phyloP scores from a whole-genome alignment of 2,113 vertebrate species.

The Nerophis ophidion region DNA sequence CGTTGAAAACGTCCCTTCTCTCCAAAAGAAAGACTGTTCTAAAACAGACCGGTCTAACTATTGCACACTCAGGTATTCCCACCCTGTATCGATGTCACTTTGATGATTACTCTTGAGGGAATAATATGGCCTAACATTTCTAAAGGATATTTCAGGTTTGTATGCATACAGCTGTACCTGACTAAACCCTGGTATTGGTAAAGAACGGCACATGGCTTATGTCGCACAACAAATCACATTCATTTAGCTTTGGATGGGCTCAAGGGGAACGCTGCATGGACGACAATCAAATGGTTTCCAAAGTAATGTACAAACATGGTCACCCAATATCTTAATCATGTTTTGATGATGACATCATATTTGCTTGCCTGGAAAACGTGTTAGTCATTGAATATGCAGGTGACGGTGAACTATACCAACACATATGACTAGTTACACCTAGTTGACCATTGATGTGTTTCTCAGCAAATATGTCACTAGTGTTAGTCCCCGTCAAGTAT shows the following conservation, averaged over 20 bases:
- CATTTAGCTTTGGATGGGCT: constrained; percentile 17
- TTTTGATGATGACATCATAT: constrained; percentile 24
- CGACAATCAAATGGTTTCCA: constrained; percentile 61
- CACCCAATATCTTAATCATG: constrained; percentile 26
- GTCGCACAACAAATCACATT: constrained; percentile 10
- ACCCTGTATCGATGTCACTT: constrained; percentile 40
- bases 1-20: constrained; percentile 32
- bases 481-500: constrained; percentile 47
- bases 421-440: constrained; percentile 44
- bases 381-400: constrained; percentile 41
- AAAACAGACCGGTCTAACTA: constrained; percentile 36
- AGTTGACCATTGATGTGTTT: constrained; percentile 43
- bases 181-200: constrained; percentile 11
- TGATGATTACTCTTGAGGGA: constrained; percentile 13
- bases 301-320: constrained; percentile 24
- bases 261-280: constrained; percentile 47
- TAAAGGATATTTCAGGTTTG: constrained; percentile 47
- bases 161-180: constrained; percentile 8
- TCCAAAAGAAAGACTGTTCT: constrained; percentile 28
- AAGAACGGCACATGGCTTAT: constrained; percentile 3
- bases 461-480: constrained; percentile 40
- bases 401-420: constrained; percentile 38
- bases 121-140: constrained; percentile 13
- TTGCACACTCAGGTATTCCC: constrained; percentile 66
- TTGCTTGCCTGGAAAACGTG: constrained; percentile 38